Base-by-base conservation (phyloP, 2,888 invertebrate species). In the Chymomyza procnemis region DNA sequence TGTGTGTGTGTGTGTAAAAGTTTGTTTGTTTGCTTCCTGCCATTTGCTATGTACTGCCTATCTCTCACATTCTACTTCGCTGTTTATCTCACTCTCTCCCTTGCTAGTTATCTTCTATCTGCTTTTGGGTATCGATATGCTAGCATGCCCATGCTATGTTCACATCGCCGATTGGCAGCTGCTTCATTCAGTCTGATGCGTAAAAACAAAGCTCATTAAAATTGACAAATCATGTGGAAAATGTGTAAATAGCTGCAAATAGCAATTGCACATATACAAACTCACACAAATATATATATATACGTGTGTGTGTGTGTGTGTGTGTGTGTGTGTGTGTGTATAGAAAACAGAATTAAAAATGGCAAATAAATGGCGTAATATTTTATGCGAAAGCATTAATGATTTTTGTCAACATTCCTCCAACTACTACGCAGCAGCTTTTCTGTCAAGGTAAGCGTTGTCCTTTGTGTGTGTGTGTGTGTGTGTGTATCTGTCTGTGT, bases 201-300 rank as follows among this genome's bases (percentile, higher is more conserved):
- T 71, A 73, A 55, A 74, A 75, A 75, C 78, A 78, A 70, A 71
- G 74, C 76, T 81, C 81, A 83, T 86, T 84, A 81, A 83, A 81
- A 79, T 79, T 79, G 73, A 79, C 79, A 84, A 86, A 86, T 86
- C 84, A 86, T 73, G 81, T 72, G 84, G 73, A 77, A 83, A 86
- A 84, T 83, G 68, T 80, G 76, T 73, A 80, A 86, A 85, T 71
- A 73, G 74, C 75, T 80, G 76, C 72, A 80, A 84, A 85, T 71
- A 73, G 73, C 75, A 83, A 84, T 80, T 83, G 85, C 57, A 21
- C 54, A 54, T 4, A 14, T 61, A 64, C 48, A 61, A 52, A 50
- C 6, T 3, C 14, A 18, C 14, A 50, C 6, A 2, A 3, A 41
- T 12, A 41, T 12, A 41, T 12, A 34, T 8, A 41, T 12, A 41